These are phyloP conservation scores for Dufourea novaeangliae DNA, from an alignment of 1,140 invertebrate genomes.

Conservation along the genomic window DNA sequence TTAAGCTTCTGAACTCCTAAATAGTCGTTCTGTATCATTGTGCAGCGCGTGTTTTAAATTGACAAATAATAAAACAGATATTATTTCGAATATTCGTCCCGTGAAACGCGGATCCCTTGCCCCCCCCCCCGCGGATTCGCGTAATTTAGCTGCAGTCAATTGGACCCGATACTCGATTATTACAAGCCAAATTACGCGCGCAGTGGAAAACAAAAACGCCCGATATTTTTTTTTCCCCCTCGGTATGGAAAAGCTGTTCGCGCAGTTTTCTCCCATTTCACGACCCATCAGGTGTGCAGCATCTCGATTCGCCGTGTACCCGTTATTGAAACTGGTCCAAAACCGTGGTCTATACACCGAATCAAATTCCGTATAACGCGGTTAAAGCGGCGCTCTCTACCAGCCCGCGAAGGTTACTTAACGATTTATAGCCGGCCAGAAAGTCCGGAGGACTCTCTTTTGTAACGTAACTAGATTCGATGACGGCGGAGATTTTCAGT, in stretches of 20 bases:
- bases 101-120: neutral
- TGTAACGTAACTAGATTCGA: neutral
- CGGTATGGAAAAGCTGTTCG: too few relatives aligned
- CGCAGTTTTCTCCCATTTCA: too few relatives aligned
- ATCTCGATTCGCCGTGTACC: too few relatives aligned
- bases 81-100: slow-evolving; percentile 1
- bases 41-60: neutral
- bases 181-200: neutral
- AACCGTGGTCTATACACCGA: too few relatives aligned
- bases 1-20: too few relatives aligned
- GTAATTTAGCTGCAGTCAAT: neutral
- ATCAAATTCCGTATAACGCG: neutral
- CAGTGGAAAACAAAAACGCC: neutral
- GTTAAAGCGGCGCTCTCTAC: neutral
- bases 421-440: neutral
- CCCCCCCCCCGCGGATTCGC: too few relatives aligned
- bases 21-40: too few relatives aligned
- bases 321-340: too few relatives aligned
- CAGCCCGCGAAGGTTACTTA: neutral
- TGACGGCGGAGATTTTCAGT: neutral
- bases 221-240: neutral
- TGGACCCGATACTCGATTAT: neutral
- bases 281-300: too few relatives aligned
- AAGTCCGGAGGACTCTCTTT: neutral
- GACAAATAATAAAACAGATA: neutral